phyloP scores from a whole-genome alignment of 2,113 vertebrate genomes.

The Myotis brandtii region DNA sequence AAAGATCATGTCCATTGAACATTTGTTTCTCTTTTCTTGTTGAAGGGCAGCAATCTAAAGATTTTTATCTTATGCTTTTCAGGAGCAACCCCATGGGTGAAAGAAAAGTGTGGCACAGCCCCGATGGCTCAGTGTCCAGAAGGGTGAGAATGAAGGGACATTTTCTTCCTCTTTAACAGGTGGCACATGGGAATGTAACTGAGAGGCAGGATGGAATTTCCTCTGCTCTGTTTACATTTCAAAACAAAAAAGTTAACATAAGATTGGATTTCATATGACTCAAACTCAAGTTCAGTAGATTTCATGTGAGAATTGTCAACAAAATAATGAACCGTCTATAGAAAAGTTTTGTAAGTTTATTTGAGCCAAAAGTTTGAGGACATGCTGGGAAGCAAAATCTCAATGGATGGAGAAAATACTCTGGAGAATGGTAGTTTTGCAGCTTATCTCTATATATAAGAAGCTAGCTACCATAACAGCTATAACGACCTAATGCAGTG shows the following conservation, averaged over 20 bases:
- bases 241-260: not conserved
- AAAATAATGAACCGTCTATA: not conserved
- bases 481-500: no score
- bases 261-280: not conserved
- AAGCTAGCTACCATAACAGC: no score
- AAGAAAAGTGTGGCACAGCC: constrained; percentile 79
- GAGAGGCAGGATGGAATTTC: not conserved
- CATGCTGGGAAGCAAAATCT: not conserved
- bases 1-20: not conserved
- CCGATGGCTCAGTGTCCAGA: constrained; percentile 89
- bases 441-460: not conserved
- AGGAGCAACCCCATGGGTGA: constrained; percentile 88
- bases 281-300: not conserved
- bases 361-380: not conserved
- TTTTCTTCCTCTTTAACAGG: not conserved
- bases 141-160: constrained; percentile 86
- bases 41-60: not conserved
- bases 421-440: not conserved
- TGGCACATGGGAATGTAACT: not conserved
- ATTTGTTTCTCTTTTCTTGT: constrained; percentile 3
- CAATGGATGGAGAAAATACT: not conserved
- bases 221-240: not conserved
- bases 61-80: constrained; percentile 64
- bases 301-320: not conserved
- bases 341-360: not conserved